Conservation (phyloP, 2,888 invertebrate genomes). For the Elysia crispata region DNA sequence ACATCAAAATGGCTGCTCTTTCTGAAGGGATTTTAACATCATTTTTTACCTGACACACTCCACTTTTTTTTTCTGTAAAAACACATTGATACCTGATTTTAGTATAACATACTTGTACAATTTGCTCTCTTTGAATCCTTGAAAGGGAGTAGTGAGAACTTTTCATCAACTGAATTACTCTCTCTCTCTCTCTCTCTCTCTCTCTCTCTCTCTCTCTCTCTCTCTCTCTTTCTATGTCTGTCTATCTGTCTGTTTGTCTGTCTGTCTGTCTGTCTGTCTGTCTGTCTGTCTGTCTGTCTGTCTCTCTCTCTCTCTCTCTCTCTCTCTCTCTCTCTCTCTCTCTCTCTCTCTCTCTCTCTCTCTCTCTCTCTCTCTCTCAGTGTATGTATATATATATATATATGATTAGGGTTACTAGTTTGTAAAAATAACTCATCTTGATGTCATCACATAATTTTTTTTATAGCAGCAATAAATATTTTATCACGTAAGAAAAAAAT, state of each 20-base stretch:
- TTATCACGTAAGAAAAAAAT: too few species aligned
- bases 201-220: slow-evolving; percentile 24
- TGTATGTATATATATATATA: too few species aligned
- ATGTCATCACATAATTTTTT: too few species aligned
- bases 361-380: neutral
- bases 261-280: slow-evolving; percentile 1
- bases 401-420: too few species aligned
- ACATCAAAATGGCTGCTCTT: slow-evolving; percentile 39
- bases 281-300: slow-evolving; percentile 7
- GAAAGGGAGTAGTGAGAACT: neutral
- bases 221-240: too few species aligned
- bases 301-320: neutral
- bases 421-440: too few species aligned
- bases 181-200: slow-evolving; percentile 11
- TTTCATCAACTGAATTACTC: too few species aligned
- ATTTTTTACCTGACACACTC: slow-evolving; percentile 48
- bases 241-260: too few species aligned
- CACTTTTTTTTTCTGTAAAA: slow-evolving; percentile 40
- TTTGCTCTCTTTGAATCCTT: too few species aligned
- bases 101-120: too few species aligned
- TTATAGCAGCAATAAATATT: too few species aligned
- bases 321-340: neutral
- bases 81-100: neutral
- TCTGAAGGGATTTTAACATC: slow-evolving; percentile 51
- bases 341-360: neutral